Base-by-base conservation (phyloP, 2,888 invertebrate genomes). In the Microplitis deprimator region DNA sequence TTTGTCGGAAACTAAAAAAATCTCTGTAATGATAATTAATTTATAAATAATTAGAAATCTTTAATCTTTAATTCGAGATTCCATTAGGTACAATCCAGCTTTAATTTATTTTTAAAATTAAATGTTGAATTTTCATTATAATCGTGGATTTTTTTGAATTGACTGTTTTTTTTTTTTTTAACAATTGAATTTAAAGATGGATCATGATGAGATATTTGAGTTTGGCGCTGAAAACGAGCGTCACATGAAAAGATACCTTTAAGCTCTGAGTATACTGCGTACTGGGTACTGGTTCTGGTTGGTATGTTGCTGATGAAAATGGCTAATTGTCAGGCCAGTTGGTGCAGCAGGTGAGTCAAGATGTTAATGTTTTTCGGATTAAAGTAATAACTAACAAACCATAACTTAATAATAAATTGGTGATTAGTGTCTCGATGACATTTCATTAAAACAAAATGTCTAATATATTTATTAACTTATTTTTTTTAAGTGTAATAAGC, bases 311-410 rank as follows among this genome's bases (percentile, higher is more conserved):
- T 71, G 20, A 65, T 64, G 87, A 73, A 87, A 88, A 89, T 88
- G 89, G 88, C 88, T 86, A 89, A 87, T 88, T 87, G 86, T 86
- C 86, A 86, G 86, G 84, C 83, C 83, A 82, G 83, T 84, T 85
- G 85, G 87, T 85, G 85, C 83, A 87, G 85, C 88, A 89, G 88
- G 88, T 88, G 88, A 88, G 87, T 84, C 79, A 76, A 70, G 62
- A 77, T 40, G 41, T 71, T 38, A 71, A 71, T 76, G 68, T 76
- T 74, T 75, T 50, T 81, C 75, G 70, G 81, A 65, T 68, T 60
- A n/a, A 59, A 38, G 59, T 20, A 39, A 69, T 20, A 20, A 20
- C 8, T 1, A 6, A 8, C 6, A 13, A 67, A 67, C 40, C 41
- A 62, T 10, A 61, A 67, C 17, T 39, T 29, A 13, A 5, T 8